These are phyloP conservation scores for Caenorhabditis parvicauda DNA, from an alignment of 2,888 invertebrate genomes.

Conservation along the genomic window DNA sequence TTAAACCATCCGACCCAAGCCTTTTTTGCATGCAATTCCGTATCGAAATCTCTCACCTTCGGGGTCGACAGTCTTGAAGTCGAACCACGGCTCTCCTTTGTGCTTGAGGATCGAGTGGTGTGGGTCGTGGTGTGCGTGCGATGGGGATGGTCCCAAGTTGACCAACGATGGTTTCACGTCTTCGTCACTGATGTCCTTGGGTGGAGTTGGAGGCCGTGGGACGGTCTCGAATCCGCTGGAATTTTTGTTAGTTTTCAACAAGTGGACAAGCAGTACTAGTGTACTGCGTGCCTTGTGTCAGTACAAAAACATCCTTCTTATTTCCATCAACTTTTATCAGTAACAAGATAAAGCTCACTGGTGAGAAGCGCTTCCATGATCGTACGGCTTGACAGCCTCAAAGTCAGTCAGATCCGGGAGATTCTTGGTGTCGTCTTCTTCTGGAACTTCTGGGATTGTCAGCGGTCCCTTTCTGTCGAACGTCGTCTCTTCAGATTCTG, in stretches of 20 bases:
- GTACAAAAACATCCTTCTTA: too few species aligned
- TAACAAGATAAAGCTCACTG: too few species aligned
- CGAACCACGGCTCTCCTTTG: constrained; percentile 41
- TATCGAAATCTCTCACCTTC: constrained; percentile 30
- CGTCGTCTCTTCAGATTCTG: constrained; percentile 34
- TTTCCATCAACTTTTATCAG: too few species aligned
- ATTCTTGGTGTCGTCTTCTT: constrained; percentile 8
- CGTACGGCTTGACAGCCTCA: background rate
- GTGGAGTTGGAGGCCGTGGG: constrained; percentile 57
- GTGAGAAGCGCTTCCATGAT: too few species aligned
- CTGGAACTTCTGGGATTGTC: constrained; percentile 45
- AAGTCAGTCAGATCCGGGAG: background rate
- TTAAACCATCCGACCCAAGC: too few species aligned
- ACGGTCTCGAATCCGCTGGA: constrained; percentile 42
- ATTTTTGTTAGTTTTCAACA: background rate
- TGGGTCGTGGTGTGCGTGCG: too few species aligned
- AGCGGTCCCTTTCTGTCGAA: constrained; percentile 42
- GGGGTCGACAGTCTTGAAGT: constrained; percentile 51
- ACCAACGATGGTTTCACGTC: constrained; percentile 46
- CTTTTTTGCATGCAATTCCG: too few species aligned
- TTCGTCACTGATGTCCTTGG: constrained; percentile 52
- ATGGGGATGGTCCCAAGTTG: constrained; percentile 49
- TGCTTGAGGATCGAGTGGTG: constrained; percentile 53
- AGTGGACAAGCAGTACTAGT: background rate
- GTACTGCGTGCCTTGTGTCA: too few species aligned